Base-by-base conservation (phyloP, 2,888 invertebrate species). In the Cartodere bifasciata region DNA sequence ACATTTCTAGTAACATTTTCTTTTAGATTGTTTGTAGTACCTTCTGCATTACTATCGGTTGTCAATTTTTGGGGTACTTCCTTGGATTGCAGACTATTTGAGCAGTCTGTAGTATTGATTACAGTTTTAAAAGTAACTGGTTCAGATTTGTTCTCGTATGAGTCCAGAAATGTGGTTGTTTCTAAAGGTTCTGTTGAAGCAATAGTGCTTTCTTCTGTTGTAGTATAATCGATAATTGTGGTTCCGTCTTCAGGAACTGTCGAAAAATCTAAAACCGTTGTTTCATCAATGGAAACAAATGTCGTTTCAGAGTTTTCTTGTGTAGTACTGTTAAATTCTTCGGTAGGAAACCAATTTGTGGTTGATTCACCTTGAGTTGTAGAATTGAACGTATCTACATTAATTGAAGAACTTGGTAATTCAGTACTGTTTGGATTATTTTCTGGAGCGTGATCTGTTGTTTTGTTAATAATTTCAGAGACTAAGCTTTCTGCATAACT, bases 21-120 rank as follows among this genome's bases (percentile, higher is more conserved):
- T n/a, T n/a, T n/a, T n/a, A n/a, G n/a, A n/a, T n/a, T n/a, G n/a
- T n/a, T n/a, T n/a, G n/a, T n/a, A n/a, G n/a, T n/a, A n/a, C n/a
- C n/a, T n/a, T n/a, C n/a, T n/a, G n/a, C n/a, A n/a, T n/a, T n/a
- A n/a, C n/a, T n/a, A n/a, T n/a, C n/a, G n/a, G n/a, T n/a, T n/a
- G n/a, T n/a, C n/a, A n/a, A n/a, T n/a, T n/a, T n/a, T n/a, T n/a
- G n/a, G n/a, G n/a, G 34, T 32, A 11, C 29, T 26, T 9, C 22
- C 24, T 22, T 29, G 4, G 3, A 12, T 20, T 6, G 20, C 7
- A n/a, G n/a, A 29, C n/a, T 32, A 29, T 46, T 40, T 13, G 41
- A 48, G 34, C 58, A 58, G 37, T 56, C 58, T 2, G 56, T 55
- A 1, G 53, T 47, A 30, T 54, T 56, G 3, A 49, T 32, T 13